phyloP scores from a whole-genome alignment of 2,113 vertebrate genomes.

The Anhinga rufa region DNA sequence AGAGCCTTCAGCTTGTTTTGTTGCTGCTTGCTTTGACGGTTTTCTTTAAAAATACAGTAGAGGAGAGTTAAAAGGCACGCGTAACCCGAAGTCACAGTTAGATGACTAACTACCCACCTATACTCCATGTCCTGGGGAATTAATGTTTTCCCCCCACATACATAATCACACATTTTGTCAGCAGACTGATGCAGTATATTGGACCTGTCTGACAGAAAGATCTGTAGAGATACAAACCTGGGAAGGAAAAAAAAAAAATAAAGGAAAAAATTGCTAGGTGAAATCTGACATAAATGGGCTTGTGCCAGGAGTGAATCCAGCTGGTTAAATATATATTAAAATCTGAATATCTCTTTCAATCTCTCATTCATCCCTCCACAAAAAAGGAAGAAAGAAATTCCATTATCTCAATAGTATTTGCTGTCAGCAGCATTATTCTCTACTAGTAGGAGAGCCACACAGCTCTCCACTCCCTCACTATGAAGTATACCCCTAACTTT shows the following conservation, averaged over 20 bases:
- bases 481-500: background rate
- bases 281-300: background rate
- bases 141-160: background rate
- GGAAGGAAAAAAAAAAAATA: background rate
- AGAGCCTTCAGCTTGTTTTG: background rate
- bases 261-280: background rate
- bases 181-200: background rate
- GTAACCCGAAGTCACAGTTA: rapidly evolving
- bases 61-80: background rate
- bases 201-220: background rate
- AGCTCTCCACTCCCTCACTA: background rate
- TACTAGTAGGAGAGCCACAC: background rate
- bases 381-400: conserved; percentile 11
- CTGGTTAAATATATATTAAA: background rate
- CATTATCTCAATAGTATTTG: background rate
- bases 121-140: background rate
- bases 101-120: background rate
- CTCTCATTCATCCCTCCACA: background rate
- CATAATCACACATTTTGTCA: background rate
- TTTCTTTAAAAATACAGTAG: background rate
- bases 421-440: background rate
- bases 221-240: background rate
- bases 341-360: conserved; percentile 11
- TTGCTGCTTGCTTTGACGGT: background rate
- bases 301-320: background rate